Percentiles rank a stretch among this genome's conserved stretches.
phyloP scores from a whole-genome alignment of 2,797 vertebrate genomes.

The Etheostoma perlongum region DNA sequence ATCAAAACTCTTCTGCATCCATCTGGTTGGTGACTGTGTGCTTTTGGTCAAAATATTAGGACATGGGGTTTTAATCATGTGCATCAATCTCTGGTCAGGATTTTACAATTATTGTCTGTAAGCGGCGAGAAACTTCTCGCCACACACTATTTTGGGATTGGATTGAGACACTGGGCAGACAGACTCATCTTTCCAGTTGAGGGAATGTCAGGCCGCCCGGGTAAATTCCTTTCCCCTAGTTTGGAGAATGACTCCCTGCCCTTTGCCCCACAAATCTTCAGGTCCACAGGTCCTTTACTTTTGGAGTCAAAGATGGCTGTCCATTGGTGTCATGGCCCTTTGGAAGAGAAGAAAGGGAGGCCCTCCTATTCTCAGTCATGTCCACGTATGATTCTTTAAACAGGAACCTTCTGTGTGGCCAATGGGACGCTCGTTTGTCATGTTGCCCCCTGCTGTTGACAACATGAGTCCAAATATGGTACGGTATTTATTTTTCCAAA shows the following conservation, averaged over 20 bases:
- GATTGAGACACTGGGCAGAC: conserved; percentile 70
- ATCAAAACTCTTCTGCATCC: conserved; percentile 7
- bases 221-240: conserved; percentile 80
- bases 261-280: conserved; percentile 77
- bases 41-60: conserved; percentile 27
- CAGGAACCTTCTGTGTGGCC: conserved; percentile 34
- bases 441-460: conserved; percentile 21
- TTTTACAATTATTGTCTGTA: conserved; percentile 58
- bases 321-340: conserved; percentile 52
- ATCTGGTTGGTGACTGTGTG: conserved; percentile 15
- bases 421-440: conserved; percentile 16
- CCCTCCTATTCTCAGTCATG: conserved; percentile 38
- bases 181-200: conserved; percentile 80
- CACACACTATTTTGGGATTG: conserved; percentile 76
- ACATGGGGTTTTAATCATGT: conserved; percentile 31
- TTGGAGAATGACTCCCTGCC: conserved; percentile 71
- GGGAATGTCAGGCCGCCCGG: conserved; percentile 63
- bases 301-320: conserved; percentile 59
- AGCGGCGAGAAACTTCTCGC: conserved; percentile 69
- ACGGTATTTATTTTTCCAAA: background rate
- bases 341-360: conserved; percentile 52
- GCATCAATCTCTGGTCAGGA: conserved; percentile 51
- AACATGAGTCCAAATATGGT: background rate
- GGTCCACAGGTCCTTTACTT: conserved; percentile 62
- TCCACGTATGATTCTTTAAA: conserved; percentile 46